Percentiles rank a stretch among this genome's conserved stretches.
Conservation (phyloP, 1,140 invertebrate genomes). For the Drosophila nasuta region DNA sequence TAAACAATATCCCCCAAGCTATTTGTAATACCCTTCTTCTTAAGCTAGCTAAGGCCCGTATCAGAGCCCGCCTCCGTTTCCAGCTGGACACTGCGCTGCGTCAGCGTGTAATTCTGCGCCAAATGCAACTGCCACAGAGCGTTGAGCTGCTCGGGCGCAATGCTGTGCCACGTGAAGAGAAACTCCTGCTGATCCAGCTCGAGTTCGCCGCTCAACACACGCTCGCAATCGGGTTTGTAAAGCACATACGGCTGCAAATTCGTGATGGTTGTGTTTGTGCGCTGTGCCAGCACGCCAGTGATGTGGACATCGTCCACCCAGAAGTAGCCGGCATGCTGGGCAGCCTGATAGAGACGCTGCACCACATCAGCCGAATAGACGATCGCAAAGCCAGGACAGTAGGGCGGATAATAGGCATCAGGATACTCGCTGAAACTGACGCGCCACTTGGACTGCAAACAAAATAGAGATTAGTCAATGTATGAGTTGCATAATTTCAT, state of each 20-base stretch:
- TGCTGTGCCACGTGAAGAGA: constrained; percentile 87
- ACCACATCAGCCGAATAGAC: constrained; percentile 90
- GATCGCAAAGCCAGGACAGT: constrained; percentile 91
- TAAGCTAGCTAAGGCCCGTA: constrained; percentile 58
- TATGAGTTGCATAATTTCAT: not conserved
- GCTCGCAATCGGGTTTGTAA: constrained; percentile 61
- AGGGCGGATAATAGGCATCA: constrained; percentile 88
- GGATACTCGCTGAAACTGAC: constrained; percentile 90
- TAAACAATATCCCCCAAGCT: not conserved
- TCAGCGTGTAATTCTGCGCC: constrained; percentile 47
- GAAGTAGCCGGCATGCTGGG: constrained; percentile 89
- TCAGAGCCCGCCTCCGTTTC: constrained; percentile 22
- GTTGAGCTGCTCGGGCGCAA: constrained; percentile 85
- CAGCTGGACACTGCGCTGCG: constrained; percentile 4
- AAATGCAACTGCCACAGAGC: constrained; percentile 83
- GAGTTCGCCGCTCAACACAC: constrained; percentile 62
- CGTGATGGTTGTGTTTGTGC: constrained; percentile 87
- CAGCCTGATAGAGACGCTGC: constrained; percentile 88
- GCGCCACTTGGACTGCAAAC: constrained; percentile 89
- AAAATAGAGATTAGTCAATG: not conserved
- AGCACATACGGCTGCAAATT: constrained; percentile 85
- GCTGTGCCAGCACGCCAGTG: constrained; percentile 89
- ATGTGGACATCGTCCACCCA: constrained; percentile 95
- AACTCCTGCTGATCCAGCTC: constrained; percentile 82
- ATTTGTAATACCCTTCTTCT: not conserved